Evolutionary conservation across 2,113 vertebrate genomes (phyloP).

Genomic region (Zosterops hypoxanthus): DNA sequence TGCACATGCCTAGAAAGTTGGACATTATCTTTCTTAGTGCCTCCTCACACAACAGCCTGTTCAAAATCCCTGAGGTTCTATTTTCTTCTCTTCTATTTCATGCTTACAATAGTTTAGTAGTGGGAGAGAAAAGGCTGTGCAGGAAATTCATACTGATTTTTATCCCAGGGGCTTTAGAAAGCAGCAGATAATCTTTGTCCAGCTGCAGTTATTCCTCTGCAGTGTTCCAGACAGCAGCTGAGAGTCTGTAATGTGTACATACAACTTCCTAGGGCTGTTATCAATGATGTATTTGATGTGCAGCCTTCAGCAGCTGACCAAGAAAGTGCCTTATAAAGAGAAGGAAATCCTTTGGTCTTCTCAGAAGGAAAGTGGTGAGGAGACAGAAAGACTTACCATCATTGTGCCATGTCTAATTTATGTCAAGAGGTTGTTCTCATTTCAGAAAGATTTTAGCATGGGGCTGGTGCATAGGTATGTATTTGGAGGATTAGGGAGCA

Average conservation of each 20-base stretch:
- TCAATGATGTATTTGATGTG: constrained; percentile 9
- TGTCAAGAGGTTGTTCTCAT: not conserved
- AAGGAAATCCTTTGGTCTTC: not conserved
- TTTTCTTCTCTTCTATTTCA: not conserved
- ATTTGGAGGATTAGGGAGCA: not conserved
- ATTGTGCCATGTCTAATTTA: not conserved
- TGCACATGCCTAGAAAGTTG: not conserved
- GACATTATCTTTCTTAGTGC: not conserved
- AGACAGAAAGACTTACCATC: not conserved
- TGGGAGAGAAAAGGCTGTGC: not conserved
- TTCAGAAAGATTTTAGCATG: constrained; percentile 41
- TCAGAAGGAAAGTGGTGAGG: not conserved
- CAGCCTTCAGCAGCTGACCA: not conserved
- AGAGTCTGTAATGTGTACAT: not conserved
- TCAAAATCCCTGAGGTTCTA: not conserved
- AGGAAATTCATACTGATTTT: not conserved
- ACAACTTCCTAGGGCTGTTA: not conserved
- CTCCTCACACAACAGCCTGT: not conserved
- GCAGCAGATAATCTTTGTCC: not conserved
- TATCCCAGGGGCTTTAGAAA: not conserved
- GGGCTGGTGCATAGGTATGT: not conserved
- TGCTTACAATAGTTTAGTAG: not conserved
- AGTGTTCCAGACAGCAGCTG: not conserved
- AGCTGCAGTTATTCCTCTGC: not conserved
- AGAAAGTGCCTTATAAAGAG: not conserved